Percentiles rank a stretch among this genome's conserved stretches.
phyloP scores from a whole-genome alignment of 1,140 invertebrate species.

The Chrysopa pallens region DNA sequence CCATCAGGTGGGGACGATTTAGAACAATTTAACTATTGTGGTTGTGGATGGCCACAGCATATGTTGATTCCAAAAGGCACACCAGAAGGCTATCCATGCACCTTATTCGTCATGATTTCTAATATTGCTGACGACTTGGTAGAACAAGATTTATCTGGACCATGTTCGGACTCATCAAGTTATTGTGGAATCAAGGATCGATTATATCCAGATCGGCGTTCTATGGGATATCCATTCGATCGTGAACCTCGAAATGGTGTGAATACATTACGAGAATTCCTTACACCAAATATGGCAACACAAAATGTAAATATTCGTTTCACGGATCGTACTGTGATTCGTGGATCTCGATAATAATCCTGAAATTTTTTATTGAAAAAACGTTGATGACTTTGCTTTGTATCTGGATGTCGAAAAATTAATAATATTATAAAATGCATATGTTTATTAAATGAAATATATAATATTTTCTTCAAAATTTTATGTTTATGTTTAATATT shows the following conservation, averaged over 20 bases:
- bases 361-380: no score
- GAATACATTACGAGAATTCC: conserved; percentile 35
- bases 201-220: conserved; percentile 47
- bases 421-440: no score
- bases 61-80: conserved; percentile 28
- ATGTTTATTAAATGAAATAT: no score
- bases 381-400: no score
- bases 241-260: conserved; percentile 30
- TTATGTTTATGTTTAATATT: no score
- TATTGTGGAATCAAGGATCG: conserved; percentile 57
- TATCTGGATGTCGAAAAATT: no score
- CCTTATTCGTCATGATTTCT: conserved; percentile 30
- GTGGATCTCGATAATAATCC: no score
- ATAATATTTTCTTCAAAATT: no score
- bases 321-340: no score
- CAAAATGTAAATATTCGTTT: conserved; percentile 31
- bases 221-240: conserved; percentile 69
- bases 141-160: conserved; percentile 13
- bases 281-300: conserved; percentile 47
- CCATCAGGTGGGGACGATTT: conserved; percentile 17
- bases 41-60: conserved; percentile 34
- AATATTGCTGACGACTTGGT: conserved; percentile 22
- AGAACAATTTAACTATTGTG: conserved; percentile 29
- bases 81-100: conserved; percentile 20
- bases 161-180: conserved; percentile 48